Base-by-base conservation (phyloP, 2,888 invertebrate species). In the Odontocerum albicorne region DNA sequence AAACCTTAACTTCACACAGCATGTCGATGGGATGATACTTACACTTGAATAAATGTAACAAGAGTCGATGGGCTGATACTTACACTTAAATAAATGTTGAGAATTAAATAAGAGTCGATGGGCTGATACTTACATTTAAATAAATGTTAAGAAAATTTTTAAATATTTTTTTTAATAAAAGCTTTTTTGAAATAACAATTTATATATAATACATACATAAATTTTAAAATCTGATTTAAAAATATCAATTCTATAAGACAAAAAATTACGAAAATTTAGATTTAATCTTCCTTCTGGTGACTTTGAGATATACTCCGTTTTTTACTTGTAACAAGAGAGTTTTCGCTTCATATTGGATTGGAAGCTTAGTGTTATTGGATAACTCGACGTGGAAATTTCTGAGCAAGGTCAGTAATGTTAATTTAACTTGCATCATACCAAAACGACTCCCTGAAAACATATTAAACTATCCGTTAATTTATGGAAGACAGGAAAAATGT, bases 371-470 rank as follows among this genome's bases (percentile, higher is more conserved):
- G 21, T 65, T 51, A 3, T 63, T 40, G 45, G 64, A 64, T 0
- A 63, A 60, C 8, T 61, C 50, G 7, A 68, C 43, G 31, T 69
- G 64, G 49, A 63, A 66, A 7, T 66, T 62, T 3, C 62, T 63
- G 2, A 70, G n/a, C 1, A 69, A 35, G 2, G 63, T 62, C 1
- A 65, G 31, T 0, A 70, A 4, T 1, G 64, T 66, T 0, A 70
- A 47, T 49, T 68, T 70, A 1, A 62, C 43, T 57, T 70, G 70
- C 39, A 70, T 38, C 20, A 66, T 55, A 46, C 66, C 68, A 12
- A 69, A 58, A 35, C 70, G 63, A 42, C 62, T 47, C 10, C 68
- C 69, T 70, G 13, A 2, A 55, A n/a, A n/a, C n/a, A n/a, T n/a
- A n/a, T n/a, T n/a, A n/a, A n/a, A n/a, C n/a, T n/a, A n/a, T n/a